Evolutionary conservation across 2,888 invertebrate species (phyloP).

Genomic region (Hirtodrosophila cameraria): DNA sequence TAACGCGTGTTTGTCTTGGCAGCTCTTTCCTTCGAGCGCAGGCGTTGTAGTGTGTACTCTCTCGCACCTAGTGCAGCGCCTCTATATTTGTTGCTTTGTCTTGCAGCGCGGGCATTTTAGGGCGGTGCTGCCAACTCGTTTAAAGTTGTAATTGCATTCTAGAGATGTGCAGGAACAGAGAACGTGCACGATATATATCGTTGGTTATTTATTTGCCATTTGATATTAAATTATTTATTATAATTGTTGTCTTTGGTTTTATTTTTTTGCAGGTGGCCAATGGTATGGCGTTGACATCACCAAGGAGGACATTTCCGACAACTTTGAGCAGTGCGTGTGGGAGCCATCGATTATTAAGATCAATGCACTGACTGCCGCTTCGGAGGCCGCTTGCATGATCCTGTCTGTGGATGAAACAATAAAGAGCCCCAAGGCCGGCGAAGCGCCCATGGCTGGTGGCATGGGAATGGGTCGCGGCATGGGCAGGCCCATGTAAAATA

Average conservation of each 20-base stretch:
- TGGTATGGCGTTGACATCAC: slow-evolving; percentile 99
- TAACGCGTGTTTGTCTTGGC: slow-evolving; percentile 65
- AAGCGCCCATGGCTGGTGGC: slow-evolving; percentile 83
- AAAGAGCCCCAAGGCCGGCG: slow-evolving; percentile 91
- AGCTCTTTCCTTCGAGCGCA: slow-evolving; percentile 57
- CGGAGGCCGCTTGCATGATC: slow-evolving; percentile 97
- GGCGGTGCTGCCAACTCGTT: slow-evolving; percentile 55
- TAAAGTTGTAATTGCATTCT: slow-evolving; percentile 1
- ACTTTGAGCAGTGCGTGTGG: slow-evolving; percentile 97
- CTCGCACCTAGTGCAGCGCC: slow-evolving; percentile 40
- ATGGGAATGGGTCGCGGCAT: slow-evolving; percentile 88
- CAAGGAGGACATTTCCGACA: slow-evolving; percentile 97
- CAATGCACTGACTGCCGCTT: slow-evolving; percentile 97
- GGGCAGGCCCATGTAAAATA: slow-evolving; percentile 89
- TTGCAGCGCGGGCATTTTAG: slow-evolving; percentile 50
- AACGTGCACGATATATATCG: not conserved
- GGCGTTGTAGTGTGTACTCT: slow-evolving; percentile 58
- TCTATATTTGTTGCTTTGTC: slow-evolving; percentile 39
- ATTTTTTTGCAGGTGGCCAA: slow-evolving; percentile 86
- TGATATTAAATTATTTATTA: not conserved
- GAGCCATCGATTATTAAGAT: slow-evolving; percentile 98
- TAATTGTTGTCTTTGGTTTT: slow-evolving; percentile 1
- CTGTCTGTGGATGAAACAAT: slow-evolving; percentile 99
- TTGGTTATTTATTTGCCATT: not conserved
- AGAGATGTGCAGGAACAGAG: slow-evolving; percentile 11